Conservation (phyloP, 2,888 invertebrate species). For the Chironomus riparius region DNA sequence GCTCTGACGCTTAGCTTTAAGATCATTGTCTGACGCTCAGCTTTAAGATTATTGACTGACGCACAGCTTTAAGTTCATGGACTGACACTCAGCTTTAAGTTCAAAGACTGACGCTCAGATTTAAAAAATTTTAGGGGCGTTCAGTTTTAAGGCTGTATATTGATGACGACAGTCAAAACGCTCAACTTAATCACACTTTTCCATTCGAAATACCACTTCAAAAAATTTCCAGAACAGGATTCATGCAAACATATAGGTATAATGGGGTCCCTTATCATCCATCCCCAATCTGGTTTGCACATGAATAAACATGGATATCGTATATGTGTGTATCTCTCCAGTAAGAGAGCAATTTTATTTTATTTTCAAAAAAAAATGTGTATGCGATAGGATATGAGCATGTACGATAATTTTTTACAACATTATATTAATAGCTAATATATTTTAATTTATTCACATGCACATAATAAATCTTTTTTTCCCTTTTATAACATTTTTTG, state of each 20-base stretch:
- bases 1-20: no score
- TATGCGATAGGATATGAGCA: neutral
- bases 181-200: no score
- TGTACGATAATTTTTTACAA: slow-evolving; percentile 23
- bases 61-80: no score
- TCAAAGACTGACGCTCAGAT: no score
- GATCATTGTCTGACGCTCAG: no score
- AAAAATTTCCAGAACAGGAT: neutral
- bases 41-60: no score
- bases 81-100: no score
- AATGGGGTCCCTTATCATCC: slow-evolving; percentile 10
- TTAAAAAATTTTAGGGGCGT: no score
- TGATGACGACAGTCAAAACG: no score
- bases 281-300: slow-evolving; percentile 24
- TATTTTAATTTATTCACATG: slow-evolving; percentile 27
- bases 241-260: neutral
- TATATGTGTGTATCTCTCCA: neutral
- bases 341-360: neutral
- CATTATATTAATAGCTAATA: slow-evolving; percentile 26
- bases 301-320: slow-evolving; percentile 24
- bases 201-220: no score
- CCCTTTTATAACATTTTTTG: neutral
- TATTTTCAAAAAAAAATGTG: neutral
- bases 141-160: no score
- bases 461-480: slow-evolving; percentile 26